Percentiles rank a stretch among this genome's conserved stretches.
Evolutionary conservation across 2,888 invertebrate species (phyloP).

Genomic region (Acronicta psi): DNA sequence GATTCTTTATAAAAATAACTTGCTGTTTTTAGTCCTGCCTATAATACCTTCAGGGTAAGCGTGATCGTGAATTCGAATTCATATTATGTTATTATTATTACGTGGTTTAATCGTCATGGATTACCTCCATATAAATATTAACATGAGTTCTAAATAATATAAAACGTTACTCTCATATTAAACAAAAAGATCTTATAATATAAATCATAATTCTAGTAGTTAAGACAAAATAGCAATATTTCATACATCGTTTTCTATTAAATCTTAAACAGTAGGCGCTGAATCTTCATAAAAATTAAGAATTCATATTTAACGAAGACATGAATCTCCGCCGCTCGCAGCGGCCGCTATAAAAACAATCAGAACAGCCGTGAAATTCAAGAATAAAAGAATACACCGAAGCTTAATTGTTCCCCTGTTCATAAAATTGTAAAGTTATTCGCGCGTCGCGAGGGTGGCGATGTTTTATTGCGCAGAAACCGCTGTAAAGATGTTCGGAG

Average conservation of each 20-base stretch:
- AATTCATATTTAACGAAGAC: conserved; percentile 86
- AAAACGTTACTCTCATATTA: no score
- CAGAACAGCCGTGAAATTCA: conserved; percentile 80
- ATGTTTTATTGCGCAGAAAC: conserved; percentile 88
- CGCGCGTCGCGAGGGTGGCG: conserved; percentile 82
- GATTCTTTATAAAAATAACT: no score
- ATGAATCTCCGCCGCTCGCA: conserved; percentile 77
- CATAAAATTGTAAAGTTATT: conserved; percentile 89
- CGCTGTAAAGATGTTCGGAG: conserved; percentile 88
- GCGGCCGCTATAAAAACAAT: conserved; percentile 82
- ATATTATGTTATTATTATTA: no score
- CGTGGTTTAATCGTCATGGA: no score
- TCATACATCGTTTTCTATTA: conserved; percentile 59
- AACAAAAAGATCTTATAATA: no score
- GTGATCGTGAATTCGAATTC: no score
- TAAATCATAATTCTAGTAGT: neutral
- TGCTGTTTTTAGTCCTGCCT: no score
- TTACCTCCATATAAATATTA: no score
- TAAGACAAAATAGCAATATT: conserved; percentile 52
- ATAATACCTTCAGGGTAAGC: no score
- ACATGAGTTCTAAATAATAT: neutral
- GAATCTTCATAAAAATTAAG: conserved; percentile 86
- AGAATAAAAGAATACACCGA: conserved; percentile 84
- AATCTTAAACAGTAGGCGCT: conserved; percentile 77
- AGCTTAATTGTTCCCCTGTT: conserved; percentile 88